Evolutionary conservation across 2,113 vertebrate species (phyloP).

Genomic region (Pionites leucogaster): DNA sequence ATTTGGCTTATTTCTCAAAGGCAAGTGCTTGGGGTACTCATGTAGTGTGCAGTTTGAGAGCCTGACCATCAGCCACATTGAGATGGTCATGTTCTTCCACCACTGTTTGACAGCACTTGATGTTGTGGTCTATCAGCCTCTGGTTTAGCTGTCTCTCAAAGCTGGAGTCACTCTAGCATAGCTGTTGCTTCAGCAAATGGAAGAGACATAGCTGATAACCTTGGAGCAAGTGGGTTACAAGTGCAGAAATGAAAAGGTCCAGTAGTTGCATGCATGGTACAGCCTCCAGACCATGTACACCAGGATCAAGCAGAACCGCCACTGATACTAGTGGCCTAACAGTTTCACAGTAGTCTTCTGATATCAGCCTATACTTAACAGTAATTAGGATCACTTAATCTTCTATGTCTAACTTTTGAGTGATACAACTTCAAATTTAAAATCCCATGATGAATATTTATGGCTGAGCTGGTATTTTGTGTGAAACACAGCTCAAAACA

Average conservation of each 20-base stretch:
- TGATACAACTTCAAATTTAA: background rate
- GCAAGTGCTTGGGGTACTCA: background rate
- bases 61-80: background rate
- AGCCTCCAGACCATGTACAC: background rate
- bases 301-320: background rate
- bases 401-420: background rate
- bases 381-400: background rate
- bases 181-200: background rate
- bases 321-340: background rate
- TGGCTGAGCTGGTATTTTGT: background rate
- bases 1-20: background rate
- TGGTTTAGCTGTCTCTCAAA: background rate
- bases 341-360: background rate
- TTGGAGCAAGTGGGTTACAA: background rate
- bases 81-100: background rate
- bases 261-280: background rate
- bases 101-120: background rate
- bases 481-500: background rate
- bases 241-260: background rate
- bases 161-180: background rate
- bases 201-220: background rate
- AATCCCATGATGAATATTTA: background rate
- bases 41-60: background rate
- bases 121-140: conserved; percentile 15
- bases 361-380: accelerated